Percentiles rank a stretch among this genome's conserved stretches.
phyloP scores from a whole-genome alignment of 1,140 invertebrate species.

The Helicoverpa zea region DNA sequence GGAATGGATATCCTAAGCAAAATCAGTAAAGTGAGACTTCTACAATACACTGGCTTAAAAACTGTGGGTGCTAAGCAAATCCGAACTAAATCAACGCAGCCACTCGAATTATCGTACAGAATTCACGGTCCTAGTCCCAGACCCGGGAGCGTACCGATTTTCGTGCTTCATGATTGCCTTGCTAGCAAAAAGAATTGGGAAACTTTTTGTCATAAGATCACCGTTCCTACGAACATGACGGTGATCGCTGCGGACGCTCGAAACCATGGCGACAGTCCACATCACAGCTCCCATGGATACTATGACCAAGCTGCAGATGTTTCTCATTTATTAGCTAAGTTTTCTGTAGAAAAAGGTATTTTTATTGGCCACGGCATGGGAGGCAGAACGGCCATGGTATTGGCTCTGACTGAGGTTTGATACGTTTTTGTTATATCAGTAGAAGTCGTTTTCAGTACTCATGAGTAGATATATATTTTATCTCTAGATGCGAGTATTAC shows the following conservation, averaged over 20 bases:
- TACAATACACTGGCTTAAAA: too few relatives aligned
- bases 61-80: background rate
- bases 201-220: constrained; percentile 67
- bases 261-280: constrained; percentile 97
- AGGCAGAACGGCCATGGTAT: constrained; percentile 93
- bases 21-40: background rate
- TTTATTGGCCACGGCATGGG: constrained; percentile 97
- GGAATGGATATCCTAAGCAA: background rate
- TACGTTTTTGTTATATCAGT: background rate
- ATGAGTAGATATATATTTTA: too few relatives aligned
- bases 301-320: constrained; percentile 92
- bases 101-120: constrained; percentile 88
- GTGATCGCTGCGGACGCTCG: constrained; percentile 92
- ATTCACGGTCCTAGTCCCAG: constrained; percentile 73
- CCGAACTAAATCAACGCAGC: constrained; percentile 55
- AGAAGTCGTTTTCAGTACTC: background rate
- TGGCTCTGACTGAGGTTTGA: constrained; percentile 90
- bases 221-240: constrained; percentile 50
- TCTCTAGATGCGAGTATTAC: too few relatives aligned
- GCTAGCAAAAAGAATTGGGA: constrained; percentile 95
- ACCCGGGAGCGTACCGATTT: constrained; percentile 86
- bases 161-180: constrained; percentile 95
- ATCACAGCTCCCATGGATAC: constrained; percentile 91
- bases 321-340: constrained; percentile 87
- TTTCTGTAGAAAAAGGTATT: constrained; percentile 89